These are phyloP conservation scores for Barbus barbus DNA, from an alignment of 2,113 vertebrate genomes.

Conservation along the genomic window DNA sequence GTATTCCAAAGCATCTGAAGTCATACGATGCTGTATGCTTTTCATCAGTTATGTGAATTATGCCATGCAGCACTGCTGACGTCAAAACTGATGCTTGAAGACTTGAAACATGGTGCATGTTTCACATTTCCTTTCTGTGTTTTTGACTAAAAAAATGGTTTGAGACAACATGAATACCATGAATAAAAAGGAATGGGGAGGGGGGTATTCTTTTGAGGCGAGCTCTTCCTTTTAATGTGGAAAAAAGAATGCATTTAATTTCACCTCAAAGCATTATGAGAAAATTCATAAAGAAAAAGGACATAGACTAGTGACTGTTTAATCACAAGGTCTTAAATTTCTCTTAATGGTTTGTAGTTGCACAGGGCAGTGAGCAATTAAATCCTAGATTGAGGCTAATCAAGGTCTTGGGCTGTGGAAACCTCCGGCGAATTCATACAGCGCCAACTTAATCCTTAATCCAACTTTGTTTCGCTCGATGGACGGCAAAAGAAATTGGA, in stretches of 20 bases:
- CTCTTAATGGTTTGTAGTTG: conserved; percentile 18
- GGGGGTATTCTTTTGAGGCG: no score
- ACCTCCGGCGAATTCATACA: not conserved
- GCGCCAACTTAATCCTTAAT: not conserved
- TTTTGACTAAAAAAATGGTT: no score
- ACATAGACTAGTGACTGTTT: not conserved
- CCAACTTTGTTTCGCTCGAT: conserved; percentile 9
- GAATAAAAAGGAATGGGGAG: no score
- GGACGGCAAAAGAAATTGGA: not conserved
- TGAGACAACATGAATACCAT: no score
- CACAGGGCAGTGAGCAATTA: conserved; percentile 18
- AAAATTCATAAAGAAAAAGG: not conserved
- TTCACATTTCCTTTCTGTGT: no score
- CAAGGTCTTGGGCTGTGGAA: conserved; percentile 9
- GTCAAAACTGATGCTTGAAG: no score
- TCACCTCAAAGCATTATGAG: not conserved
- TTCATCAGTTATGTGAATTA: no score
- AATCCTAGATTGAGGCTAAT: conserved; percentile 31
- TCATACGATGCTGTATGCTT: no score
- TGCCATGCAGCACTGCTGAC: no score
- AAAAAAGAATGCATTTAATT: not conserved
- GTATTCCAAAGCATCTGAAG: no score
- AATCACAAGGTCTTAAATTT: not conserved
- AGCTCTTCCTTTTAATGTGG: not conserved
- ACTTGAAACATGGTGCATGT: no score